Evolutionary conservation across 2,888 invertebrate genomes (phyloP), one percentile per base, ranked within the genome.

Genomic region (Aleiodes leptofemur): DNA sequence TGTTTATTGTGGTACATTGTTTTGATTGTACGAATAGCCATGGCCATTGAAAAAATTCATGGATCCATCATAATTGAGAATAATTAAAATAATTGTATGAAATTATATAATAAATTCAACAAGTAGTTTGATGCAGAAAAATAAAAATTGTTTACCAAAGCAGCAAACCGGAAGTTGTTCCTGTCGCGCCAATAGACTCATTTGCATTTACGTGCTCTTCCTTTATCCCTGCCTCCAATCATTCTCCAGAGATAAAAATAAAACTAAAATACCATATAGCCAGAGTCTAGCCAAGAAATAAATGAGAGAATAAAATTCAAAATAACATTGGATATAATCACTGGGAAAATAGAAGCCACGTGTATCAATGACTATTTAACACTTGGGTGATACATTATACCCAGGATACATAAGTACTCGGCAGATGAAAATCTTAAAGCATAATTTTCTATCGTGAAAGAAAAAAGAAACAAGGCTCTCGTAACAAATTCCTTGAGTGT

Each of bases 181-280:
- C 16, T 38, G 69, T 34, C 50, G 34, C 29, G n/a, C 8, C 34
- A 57, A 31, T 43, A 16, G n/a, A 50, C 48, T 69, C 29, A 69
- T 69, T 73, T 73, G 73, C 69, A 73, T 69, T 59, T 59, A 69
- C 73, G 68, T 73, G 57, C 55, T 43, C 68, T 68, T 57, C 34
- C 57, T 57, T 29, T 23, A 31, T 34, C 34, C 14, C 13, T 38
- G n/a, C 23, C 16, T 8, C 48, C 23, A 64, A 64, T 11, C 16
- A 64, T 48, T 9, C 23, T 38, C 38, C 43, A 43, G 43, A 61
- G 61, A 61, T 38, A 5, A 64, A 23, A 34, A 59, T 59, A 14
- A 59, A 59, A 59, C 16, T 13, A 14, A 59, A 34, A 29, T n/a
- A 5, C 16, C 43, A 43, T 8, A 9, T 11, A 4, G 7, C 8